phyloP scores from a whole-genome alignment of 2,888 invertebrate genomes.

The Athalia cordata region DNA sequence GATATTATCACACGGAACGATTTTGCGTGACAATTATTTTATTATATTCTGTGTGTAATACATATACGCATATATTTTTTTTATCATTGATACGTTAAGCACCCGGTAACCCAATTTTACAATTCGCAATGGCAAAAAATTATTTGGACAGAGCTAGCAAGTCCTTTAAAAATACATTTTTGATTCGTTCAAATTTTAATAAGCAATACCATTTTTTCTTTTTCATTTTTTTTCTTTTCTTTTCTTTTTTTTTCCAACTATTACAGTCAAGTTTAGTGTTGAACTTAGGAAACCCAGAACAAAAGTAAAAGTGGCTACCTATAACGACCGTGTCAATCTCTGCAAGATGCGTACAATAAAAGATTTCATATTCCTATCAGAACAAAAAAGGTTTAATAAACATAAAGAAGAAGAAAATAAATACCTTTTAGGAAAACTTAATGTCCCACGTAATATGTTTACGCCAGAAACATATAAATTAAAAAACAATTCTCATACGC shows the following conservation, averaged over 20 bases:
- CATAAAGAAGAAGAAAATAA: neutral
- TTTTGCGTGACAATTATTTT: conserved; percentile 6
- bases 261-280: no score
- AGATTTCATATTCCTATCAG: conserved; percentile 1
- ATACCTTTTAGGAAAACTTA: neutral
- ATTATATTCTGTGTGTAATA: neutral
- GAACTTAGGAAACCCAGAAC: no score
- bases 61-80: neutral
- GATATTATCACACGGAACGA: conserved; percentile 7
- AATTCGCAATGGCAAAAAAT: neutral
- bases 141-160: neutral
- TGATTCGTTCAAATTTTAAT: neutral
- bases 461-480: conserved; percentile 14
- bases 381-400: neutral
- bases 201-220: neutral
- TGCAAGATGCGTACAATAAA: conserved; percentile 14
- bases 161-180: neutral
- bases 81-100: neutral
- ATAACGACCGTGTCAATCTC: conserved; percentile 1
- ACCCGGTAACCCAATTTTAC: no score
- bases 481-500: conserved; percentile 7
- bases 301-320: neutral
- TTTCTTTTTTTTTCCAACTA: no score
- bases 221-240: no score
- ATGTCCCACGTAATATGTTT: neutral